Conservation (phyloP, 37 sponge, comb jelly and placozoan species). For the Axinella damicornis region DNA sequence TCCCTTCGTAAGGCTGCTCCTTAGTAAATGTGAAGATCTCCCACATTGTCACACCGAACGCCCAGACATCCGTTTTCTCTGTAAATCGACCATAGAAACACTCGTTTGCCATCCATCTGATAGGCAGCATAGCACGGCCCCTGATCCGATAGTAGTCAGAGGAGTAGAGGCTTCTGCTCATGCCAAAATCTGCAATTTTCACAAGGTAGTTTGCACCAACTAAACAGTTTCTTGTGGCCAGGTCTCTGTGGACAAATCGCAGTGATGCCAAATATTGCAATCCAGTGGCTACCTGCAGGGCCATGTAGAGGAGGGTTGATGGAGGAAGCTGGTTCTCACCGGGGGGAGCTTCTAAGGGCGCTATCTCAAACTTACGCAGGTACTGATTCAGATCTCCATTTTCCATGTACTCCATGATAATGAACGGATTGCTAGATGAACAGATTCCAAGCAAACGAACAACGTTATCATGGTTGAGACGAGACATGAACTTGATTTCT, state of each 20-base stretch:
- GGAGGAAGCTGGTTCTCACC: constrained; percentile 14
- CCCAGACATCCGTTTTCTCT: constrained; percentile 84
- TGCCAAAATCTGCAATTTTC: constrained; percentile 91
- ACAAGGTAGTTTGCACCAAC: constrained; percentile 72
- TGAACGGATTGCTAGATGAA: constrained; percentile 43
- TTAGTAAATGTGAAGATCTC: constrained; percentile 80
- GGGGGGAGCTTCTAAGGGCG: constrained; percentile 3
- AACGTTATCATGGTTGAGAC: constrained; percentile 60
- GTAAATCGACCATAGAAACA: constrained; percentile 88
- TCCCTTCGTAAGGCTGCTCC: constrained; percentile 64
- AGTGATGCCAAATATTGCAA: constrained; percentile 84
- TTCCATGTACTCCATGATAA: constrained; percentile 87
- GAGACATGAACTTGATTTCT: constrained; percentile 74
- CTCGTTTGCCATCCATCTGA: constrained; percentile 89
- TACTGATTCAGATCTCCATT: constrained; percentile 49
- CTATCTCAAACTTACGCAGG: constrained; percentile 2
- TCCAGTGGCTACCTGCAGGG: constrained; percentile 76
- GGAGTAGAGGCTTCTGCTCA: constrained; percentile 76
- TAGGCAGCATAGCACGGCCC: constrained; percentile 62
- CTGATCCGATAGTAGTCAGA: constrained; percentile 65
- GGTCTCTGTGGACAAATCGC: constrained; percentile 80
- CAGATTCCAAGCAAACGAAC: constrained; percentile 58
- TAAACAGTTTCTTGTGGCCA: constrained; percentile 87
- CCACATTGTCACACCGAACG: constrained; percentile 89
- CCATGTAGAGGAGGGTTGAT: constrained; percentile 56